Base-by-base conservation (phyloP, 2,888 invertebrate genomes). In the Microplitis manilae region DNA sequence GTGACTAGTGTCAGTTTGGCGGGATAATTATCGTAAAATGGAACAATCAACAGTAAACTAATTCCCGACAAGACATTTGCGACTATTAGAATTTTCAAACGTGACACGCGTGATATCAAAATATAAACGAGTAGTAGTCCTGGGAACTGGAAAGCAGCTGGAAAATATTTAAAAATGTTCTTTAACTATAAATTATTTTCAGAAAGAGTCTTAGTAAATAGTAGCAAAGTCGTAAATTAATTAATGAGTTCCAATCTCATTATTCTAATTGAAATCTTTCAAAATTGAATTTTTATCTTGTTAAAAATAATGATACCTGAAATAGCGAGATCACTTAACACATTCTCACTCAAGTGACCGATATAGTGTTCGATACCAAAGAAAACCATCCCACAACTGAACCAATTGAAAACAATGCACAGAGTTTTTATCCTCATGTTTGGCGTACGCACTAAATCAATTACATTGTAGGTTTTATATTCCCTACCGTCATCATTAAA, bases 1-100 rank as follows among this genome's bases (percentile, higher is more conserved):
- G 94, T 93, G 30, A 95, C 95, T 59, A 96, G 92, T 7, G 92
- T 90, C 1, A 95, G 91, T 79, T 92, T 91, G 40, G 91, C 88
- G 89, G 79, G 83, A 7, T 82, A 67, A 77, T 88, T 80, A 0
- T 82, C 64, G 15, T 87, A 77, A 2, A 86, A 50, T 67, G 83
- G 83, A 68, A 87, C 80, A 30, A 87, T 74, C 5, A 77, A 1
- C 5, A 90, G 79, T 64, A 89, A 78, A 81, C 86, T 85, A 1
- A 84, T 38, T 9, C 86, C 87, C 2, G 88, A 85, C 38, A 89
- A 65, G 1, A 87, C 9, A 81, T 87, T 87, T 0, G 87, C 88
- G 7, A 86, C 81, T 5, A 90, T 89, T 38, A 90, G 76, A 68
- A 90, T 86, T 69, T 85, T 88, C 50, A 90, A 79, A 38, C 90